Conservation (phyloP, 2,113 vertebrate genomes). For the Percina caprodes region DNA sequence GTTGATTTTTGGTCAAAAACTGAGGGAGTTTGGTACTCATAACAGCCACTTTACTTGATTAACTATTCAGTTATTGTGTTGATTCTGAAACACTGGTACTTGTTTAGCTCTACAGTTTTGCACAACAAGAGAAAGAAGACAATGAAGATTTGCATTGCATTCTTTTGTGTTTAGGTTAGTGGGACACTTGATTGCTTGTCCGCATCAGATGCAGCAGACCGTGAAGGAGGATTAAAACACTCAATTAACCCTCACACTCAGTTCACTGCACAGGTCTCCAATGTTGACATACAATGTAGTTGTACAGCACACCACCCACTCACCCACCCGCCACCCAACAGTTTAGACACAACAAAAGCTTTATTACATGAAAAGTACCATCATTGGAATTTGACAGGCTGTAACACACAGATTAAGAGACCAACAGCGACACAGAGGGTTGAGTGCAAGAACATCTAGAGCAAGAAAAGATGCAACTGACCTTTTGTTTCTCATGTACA, state of each 20-base stretch:
- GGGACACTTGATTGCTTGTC: conserved; percentile 58
- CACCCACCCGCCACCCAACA: too few relatives aligned
- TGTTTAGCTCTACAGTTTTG: neutral
- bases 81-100: neutral
- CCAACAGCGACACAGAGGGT: neutral
- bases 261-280: conserved; percentile 28
- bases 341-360: conserved; percentile 14
- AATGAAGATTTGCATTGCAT: neutral
- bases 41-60: neutral
- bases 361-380: neutral
- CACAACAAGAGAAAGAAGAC: neutral
- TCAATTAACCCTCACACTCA: conserved; percentile 61
- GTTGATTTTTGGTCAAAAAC: neutral
- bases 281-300: conserved; percentile 29
- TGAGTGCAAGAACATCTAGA: neutral
- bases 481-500: conserved; percentile 44
- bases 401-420: neutral
- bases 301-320: conserved; percentile 1
- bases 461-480: conserved; percentile 14
- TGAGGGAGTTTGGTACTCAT: neutral
- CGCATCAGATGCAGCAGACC: conserved; percentile 67
- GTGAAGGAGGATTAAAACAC: conserved; percentile 73
- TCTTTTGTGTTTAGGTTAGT: conserved; percentile 10
- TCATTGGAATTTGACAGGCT: neutral
- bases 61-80: neutral